Evolutionary conservation across 1,140 invertebrate genomes (phyloP).

Genomic region (Drosophila micromelanica): DNA sequence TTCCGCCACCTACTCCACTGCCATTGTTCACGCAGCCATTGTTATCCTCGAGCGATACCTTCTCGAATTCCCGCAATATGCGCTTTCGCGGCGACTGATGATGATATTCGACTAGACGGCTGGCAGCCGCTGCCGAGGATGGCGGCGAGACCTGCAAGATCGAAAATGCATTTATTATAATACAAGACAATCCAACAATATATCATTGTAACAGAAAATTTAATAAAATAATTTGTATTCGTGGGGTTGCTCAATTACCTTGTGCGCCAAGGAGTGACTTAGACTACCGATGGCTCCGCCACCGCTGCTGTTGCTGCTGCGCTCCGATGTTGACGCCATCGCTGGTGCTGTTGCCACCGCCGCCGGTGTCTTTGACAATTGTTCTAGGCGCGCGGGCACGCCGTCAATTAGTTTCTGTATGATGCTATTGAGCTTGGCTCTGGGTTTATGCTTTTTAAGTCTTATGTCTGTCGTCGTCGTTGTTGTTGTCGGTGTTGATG

Average conservation of each 20-base stretch:
- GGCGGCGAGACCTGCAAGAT: conserved; percentile 61
- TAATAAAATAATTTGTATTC: not conserved
- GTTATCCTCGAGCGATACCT: conserved; percentile 89
- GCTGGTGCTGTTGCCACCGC: conserved; percentile 13
- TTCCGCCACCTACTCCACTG: conserved; percentile 64
- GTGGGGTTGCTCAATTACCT: conserved; percentile 42
- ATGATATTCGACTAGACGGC: conserved; percentile 84
- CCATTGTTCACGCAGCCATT: conserved; percentile 59
- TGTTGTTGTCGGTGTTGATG: conserved; percentile 1
- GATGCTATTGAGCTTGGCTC: conserved; percentile 76
- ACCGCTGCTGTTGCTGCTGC: conserved; percentile 39
- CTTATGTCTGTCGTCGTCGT: conserved; percentile 44
- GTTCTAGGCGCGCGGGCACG: conserved; percentile 70
- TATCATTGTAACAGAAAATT: not conserved
- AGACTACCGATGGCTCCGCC: conserved; percentile 63
- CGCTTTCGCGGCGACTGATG: conserved; percentile 89
- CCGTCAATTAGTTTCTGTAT: conserved; percentile 82
- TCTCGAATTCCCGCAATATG: conserved; percentile 89
- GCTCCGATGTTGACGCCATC: conserved; percentile 29
- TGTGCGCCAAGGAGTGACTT: conserved; percentile 68
- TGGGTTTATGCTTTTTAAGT: conserved; percentile 68
- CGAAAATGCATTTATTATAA: not conserved
- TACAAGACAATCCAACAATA: too few relatives aligned
- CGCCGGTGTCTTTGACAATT: conserved; percentile 68
- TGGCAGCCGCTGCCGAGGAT: conserved; percentile 64